Base-by-base conservation (phyloP, 1,140 invertebrate genomes). In the Leguminivora glycinivorella region DNA sequence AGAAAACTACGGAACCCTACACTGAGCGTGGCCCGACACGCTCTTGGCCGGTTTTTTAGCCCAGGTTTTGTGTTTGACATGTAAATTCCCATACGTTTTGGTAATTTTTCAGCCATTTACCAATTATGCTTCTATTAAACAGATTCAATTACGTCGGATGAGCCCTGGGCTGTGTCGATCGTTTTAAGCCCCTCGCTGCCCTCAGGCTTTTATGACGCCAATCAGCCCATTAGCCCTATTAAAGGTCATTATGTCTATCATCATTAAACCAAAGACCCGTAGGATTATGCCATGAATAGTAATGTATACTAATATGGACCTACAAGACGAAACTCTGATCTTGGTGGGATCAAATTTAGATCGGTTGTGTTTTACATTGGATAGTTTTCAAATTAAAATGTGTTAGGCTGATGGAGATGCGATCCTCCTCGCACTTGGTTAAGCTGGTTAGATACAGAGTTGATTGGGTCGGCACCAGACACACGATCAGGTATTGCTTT, bases 221-320 rank as follows among this genome's bases (percentile, higher is more conserved):
- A 84, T 84, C 78, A 83, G 75, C 38, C 79, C 72, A 83, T 84
- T 84, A 81, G 72, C 19, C 81, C 77, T 79, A 83, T 84, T 81
- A 84, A 72, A 81, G 75, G 70, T 73, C 75, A 84, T 84, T 83
- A 83, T 74, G 74, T 31, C 72, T 81, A 76, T 73, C 76, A 79
- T 73, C 72, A 74, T 71, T 75, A 69, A 58, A 71, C 68, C 74
- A 75, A 71, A 73, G 70, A 75, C 56, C 72, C 67, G 68, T 68
- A 72, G 67, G 56, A 74, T 9, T 72, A 70, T 69, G 72, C 70
- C 60, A 70, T 78, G 73, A 77, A 76, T 77, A 72, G 72, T 76
- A 75, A 76, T 75, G 47, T 70, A 56, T 69, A 68, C 58, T 63
- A 63, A 63, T 29, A 63, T 63, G 58, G 26, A 31, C 58, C n/a